Conservation (phyloP, 1,140 invertebrate species). For the Pachyrhynchus sulphureomaculatus region DNA sequence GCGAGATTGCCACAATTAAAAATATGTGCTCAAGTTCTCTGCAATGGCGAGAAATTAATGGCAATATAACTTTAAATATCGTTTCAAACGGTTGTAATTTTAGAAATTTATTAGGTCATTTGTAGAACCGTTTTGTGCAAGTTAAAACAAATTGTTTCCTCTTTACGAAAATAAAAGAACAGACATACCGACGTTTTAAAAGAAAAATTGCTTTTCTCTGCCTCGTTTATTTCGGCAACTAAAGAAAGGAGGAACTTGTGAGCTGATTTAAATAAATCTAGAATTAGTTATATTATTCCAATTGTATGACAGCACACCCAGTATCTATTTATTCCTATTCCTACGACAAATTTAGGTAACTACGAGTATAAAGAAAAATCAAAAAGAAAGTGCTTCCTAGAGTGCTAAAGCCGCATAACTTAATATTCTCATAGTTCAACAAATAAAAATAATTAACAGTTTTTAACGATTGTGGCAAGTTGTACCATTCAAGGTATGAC, state of each 20-base stretch:
- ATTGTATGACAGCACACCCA: no score
- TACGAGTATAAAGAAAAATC: no score
- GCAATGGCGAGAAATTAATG: constrained; percentile 25
- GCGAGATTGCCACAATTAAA: constrained; percentile 22
- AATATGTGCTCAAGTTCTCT: constrained; percentile 26
- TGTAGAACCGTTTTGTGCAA: constrained; percentile 22
- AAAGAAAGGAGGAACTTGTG: background rate
- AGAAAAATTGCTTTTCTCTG: constrained; percentile 4
- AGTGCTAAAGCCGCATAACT: no score
- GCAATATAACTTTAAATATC: constrained; percentile 26
- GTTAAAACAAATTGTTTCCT: constrained; percentile 31
- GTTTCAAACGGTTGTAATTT: constrained; percentile 27
- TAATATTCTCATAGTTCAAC: no score
- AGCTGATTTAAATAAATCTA: background rate
- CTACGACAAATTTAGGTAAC: no score
- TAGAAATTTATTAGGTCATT: constrained; percentile 28
- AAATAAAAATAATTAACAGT: no score
- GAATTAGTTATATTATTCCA: no score
- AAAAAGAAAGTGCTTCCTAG: no score
- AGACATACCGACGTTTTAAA: constrained; percentile 14
- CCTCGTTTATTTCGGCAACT: background rate
- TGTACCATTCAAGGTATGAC: no score
- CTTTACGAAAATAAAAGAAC: constrained; percentile 21
- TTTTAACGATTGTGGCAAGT: no score
- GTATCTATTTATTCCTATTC: no score